These are phyloP conservation scores for Drosophila bocqueti DNA, from an alignment of 1,140 invertebrate genomes.

Conservation along the genomic window DNA sequence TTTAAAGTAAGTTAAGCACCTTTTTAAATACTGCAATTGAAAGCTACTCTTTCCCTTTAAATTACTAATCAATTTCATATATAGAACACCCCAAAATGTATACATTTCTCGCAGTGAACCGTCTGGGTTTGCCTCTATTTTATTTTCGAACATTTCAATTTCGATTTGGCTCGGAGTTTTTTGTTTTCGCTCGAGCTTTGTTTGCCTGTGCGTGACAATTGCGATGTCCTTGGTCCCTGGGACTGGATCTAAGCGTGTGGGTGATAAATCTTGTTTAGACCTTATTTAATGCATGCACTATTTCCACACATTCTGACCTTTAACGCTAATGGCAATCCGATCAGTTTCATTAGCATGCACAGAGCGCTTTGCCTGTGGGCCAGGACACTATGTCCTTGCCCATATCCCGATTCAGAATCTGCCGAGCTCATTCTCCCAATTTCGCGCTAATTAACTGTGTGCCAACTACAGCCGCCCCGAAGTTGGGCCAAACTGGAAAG, in stretches of 20 bases:
- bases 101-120: background rate
- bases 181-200: constrained; percentile 25
- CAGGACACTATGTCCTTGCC: background rate
- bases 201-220: constrained; percentile 73
- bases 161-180: constrained; percentile 40
- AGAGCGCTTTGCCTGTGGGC: constrained; percentile 6
- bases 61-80: background rate
- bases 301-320: constrained; percentile 60
- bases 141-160: constrained; percentile 60
- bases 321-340: constrained; percentile 67
- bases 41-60: too few species aligned
- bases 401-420: constrained; percentile 18
- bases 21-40: background rate
- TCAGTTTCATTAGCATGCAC: constrained; percentile 79
- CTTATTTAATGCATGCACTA: constrained; percentile 70
- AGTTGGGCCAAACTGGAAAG: constrained; percentile 17
- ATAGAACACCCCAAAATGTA: too few species aligned
- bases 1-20: accelerated
- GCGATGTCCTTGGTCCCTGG: constrained; percentile 20
- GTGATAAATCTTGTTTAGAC: constrained; percentile 68
- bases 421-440: constrained; percentile 62
- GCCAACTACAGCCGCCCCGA: constrained; percentile 60
- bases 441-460: constrained; percentile 82
- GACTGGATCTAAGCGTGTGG: constrained; percentile 21
- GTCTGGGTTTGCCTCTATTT: constrained; percentile 24